Evolutionary conservation across 2,797 vertebrate genomes (phyloP).

Genomic region (Ceryle rudis): DNA sequence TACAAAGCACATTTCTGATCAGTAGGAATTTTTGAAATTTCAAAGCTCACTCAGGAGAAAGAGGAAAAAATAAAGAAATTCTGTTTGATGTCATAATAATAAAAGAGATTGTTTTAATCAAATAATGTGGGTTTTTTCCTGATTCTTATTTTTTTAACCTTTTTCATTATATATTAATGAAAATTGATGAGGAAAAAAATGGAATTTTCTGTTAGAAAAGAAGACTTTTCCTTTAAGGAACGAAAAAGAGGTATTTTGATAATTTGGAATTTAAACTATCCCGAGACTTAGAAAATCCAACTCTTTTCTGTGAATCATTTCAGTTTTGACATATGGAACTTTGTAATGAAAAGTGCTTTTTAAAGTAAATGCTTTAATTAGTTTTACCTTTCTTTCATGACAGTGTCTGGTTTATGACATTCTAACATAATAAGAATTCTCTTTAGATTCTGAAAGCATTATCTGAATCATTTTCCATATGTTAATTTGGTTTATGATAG

Average conservation of each 20-base stretch:
- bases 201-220: not conserved
- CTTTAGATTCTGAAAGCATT: not conserved
- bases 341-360: not conserved
- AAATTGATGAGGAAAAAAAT: not conserved
- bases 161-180: not conserved
- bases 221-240: not conserved
- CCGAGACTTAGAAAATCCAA: not conserved
- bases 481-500: not conserved
- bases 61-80: not conserved
- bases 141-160: not conserved
- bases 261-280: not conserved
- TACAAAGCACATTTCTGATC: not conserved
- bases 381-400: not conserved
- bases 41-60: not conserved
- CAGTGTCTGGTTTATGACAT: not conserved
- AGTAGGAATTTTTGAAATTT: not conserved
- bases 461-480: not conserved
- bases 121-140: not conserved
- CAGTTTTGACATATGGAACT: slow-evolving; percentile 11
- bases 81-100: not conserved
- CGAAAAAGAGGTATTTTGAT: not conserved
- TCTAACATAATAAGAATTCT: not conserved
- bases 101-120: not conserved
- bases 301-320: not conserved
- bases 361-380: slow-evolving; percentile 16